Percentiles rank a stretch among this genome's conserved stretches.
These are phyloP conservation scores for Papilio gigon DNA, from an alignment of 2,888 invertebrate genomes.

Conservation along the genomic window DNA sequence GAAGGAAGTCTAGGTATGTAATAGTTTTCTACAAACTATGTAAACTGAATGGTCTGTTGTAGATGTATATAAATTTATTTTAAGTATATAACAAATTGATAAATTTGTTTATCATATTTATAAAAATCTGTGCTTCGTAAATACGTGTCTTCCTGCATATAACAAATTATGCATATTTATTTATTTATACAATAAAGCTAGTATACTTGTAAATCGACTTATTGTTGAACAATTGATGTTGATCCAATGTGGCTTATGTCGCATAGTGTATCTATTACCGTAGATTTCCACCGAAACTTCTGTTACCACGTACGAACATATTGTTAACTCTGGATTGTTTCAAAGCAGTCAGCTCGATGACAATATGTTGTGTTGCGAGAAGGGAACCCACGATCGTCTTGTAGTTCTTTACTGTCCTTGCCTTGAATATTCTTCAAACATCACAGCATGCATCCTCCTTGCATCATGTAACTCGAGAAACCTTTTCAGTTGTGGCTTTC, in stretches of 20 bases:
- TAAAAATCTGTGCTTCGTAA: constrained; percentile 36
- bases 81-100: constrained; percentile 29
- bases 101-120: constrained; percentile 30
- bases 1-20: constrained; percentile 38
- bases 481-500: constrained; percentile 1
- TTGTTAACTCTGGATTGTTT: background rate
- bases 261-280: background rate
- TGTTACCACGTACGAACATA: background rate
- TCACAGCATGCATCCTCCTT: constrained; percentile 9
- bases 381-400: background rate
- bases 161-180: constrained; percentile 12
- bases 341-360: too few species aligned
- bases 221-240: constrained; percentile 5
- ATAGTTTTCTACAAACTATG: constrained; percentile 28
- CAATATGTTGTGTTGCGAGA: background rate
- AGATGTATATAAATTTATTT: constrained; percentile 31
- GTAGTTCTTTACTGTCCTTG: background rate
- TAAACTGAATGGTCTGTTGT: constrained; percentile 35
- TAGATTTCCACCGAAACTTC: background rate
- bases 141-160: constrained; percentile 20
- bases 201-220: background rate
- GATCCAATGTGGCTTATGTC: constrained; percentile 17
- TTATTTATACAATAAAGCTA: background rate
- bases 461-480: background rate
- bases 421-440: background rate